Percentiles rank a stretch among this genome's conserved stretches.
These are phyloP conservation scores for Pedetes capensis DNA, from an alignment of 2,113 vertebrate genomes.

Conservation along the genomic window DNA sequence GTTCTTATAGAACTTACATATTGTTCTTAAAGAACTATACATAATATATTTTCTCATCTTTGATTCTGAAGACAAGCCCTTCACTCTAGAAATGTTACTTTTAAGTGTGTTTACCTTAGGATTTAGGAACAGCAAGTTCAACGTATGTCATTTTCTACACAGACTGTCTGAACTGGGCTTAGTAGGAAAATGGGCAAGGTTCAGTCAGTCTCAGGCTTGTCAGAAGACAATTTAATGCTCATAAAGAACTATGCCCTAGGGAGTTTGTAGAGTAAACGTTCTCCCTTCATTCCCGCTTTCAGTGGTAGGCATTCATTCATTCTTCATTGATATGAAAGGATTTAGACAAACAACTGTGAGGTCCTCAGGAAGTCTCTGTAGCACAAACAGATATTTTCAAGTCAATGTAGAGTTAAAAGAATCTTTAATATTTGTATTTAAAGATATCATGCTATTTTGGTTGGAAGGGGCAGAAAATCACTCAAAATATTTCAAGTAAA, in stretches of 20 bases:
- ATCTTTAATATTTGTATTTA: constrained; percentile 8
- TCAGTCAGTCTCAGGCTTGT: constrained; percentile 54
- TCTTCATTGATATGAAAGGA: constrained; percentile 9
- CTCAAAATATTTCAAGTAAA: constrained; percentile 39
- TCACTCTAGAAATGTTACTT: constrained; percentile 10
- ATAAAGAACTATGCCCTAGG: constrained; percentile 45
- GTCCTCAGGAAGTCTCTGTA: background rate
- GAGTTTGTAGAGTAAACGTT: background rate
- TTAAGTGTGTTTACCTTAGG: constrained; percentile 57
- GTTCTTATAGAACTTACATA: background rate
- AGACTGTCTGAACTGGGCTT: constrained; percentile 54
- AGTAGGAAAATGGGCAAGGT: background rate
- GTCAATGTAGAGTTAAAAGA: background rate
- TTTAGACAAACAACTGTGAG: constrained; percentile 13
- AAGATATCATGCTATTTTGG: background rate
- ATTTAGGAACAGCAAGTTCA: constrained; percentile 49
- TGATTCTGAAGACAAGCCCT: background rate
- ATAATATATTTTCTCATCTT: background rate
- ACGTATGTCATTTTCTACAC: background rate
- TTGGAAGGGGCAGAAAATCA: constrained; percentile 14
- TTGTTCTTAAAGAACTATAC: background rate
- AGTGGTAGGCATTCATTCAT: background rate
- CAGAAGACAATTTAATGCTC: constrained; percentile 39
- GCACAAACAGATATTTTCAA: constrained; percentile 21
- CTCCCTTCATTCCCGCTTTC: background rate